A percentile compares a stretch with the other conserved stretches of the same genome.
Evolutionary conservation across 2,888 invertebrate species (phyloP).

Genomic region (Nudaria mundana): DNA sequence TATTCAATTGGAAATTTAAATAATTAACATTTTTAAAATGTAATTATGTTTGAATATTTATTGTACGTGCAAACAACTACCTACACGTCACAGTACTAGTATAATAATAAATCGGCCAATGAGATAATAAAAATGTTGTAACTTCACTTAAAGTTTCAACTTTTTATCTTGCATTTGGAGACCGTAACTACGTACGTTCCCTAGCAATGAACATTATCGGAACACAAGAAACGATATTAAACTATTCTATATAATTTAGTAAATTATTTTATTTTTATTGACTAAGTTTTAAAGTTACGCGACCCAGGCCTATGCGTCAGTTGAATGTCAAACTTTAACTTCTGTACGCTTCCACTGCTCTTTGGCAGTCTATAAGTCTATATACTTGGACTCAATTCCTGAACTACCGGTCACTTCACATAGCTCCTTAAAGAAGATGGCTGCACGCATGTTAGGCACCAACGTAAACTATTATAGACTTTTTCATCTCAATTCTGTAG

Average conservation of each 20-base stretch:
- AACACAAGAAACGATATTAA: constrained; percentile 9
- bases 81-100: too few relatives aligned
- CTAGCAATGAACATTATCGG: too few relatives aligned
- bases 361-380: constrained; percentile 17
- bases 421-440: constrained; percentile 15
- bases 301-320: constrained; percentile 59
- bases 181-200: background rate
- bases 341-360: constrained; percentile 31
- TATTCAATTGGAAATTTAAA: constrained; percentile 33
- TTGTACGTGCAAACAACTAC: too few relatives aligned
- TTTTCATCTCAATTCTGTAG: constrained; percentile 35
- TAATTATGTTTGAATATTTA: background rate
- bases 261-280: constrained; percentile 23
- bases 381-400: constrained; percentile 12
- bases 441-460: constrained; percentile 34
- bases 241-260: constrained; percentile 18
- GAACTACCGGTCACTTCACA: constrained; percentile 22
- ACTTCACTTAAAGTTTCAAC: too few relatives aligned
- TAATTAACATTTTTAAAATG: constrained; percentile 3
- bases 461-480: constrained; percentile 29
- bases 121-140: too few relatives aligned
- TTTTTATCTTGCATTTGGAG: too few relatives aligned
- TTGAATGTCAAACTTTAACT: constrained; percentile 34
- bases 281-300: constrained; percentile 35
- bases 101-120: too few relatives aligned